A percentile compares a stretch with the other conserved stretches of the same genome.
Conservation (phyloP, 2,888 invertebrate species). For the Atethmia centrago region DNA sequence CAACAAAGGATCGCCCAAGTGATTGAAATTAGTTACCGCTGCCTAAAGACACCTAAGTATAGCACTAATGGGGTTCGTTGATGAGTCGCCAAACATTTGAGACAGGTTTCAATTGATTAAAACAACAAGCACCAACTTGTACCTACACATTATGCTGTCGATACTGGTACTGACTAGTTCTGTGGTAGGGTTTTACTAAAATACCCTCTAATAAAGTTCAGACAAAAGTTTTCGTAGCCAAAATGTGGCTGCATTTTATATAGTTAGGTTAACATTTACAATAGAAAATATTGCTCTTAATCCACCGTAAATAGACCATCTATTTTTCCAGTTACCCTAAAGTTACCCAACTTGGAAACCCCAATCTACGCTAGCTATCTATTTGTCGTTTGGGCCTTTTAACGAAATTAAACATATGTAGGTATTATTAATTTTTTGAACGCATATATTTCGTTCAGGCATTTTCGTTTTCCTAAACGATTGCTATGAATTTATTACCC, state of each 20-base stretch:
- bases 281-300: constrained; percentile 20
- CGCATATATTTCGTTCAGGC: neutral
- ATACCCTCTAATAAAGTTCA: neutral
- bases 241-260: constrained; percentile 2
- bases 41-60: neutral
- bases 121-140: neutral
- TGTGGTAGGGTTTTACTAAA: neutral
- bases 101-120: neutral
- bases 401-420: constrained; percentile 27
- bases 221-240: neutral
- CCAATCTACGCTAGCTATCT: too few relatives aligned
- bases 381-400: constrained; percentile 13
- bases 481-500: constrained; percentile 40
- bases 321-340: constrained; percentile 10
- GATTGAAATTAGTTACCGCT: constrained; percentile 20
- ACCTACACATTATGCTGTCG: neutral
- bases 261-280: constrained; percentile 4
- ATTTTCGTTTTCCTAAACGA: constrained; percentile 21
- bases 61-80: constrained; percentile 2
- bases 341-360: constrained; percentile 15
- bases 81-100: neutral
- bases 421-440: neutral
- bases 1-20: constrained; percentile 29
- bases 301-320: constrained; percentile 10
- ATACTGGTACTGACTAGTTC: neutral